Base-by-base conservation (phyloP, 2,113 vertebrate genomes). In the Ursus arctos region DNA sequence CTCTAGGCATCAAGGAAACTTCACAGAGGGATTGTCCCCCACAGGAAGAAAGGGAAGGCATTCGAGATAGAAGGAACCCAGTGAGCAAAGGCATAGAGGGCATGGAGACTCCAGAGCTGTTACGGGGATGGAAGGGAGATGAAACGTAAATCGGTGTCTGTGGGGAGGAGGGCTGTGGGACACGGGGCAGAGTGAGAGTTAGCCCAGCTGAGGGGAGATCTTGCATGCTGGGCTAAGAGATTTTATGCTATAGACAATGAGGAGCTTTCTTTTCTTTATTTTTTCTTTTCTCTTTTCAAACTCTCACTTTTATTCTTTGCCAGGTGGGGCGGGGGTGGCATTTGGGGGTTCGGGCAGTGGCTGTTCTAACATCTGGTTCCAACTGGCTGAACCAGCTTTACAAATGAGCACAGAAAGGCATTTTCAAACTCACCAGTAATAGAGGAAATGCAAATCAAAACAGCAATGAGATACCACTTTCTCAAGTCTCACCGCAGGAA, bases 241-340 rank as follows among this genome's bases (percentile, higher is more conserved):
- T 61, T 43, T 57, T 18, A 88, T 40, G 14, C 6, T 43, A 6
- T 0, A 49, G 19, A 43, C 31, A 67, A 13, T 7, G 6, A 49
- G 76, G 16, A 88, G 31, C 21, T 7, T 15, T 51, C 33, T 47
- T 79, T 49, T 79, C 43, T 76, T 8, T 11, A 9, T 47, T 72
- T 26, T 16, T 57, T 36, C 11, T 16, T 28, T 31, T 49, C 65
- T 7, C 4, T 69, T 85, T n/a, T 79, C 57, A 88, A 88, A 28
- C 13, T 77, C 79, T 80, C 36, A 67, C 33, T 76, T 81, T 86
- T 74, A 92, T 90, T 61, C 33, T 83, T 90, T 31, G 72, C 31
- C 86, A 53, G 13, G 16, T 24, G 16, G 1, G 5, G 13, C 43
- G 33, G 33, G 21, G 81, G 63, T 1, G 1, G 49, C 4, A 65